phyloP scores from a whole-genome alignment of 2,888 invertebrate genomes.

The Venustoraphidia nigricollis region DNA sequence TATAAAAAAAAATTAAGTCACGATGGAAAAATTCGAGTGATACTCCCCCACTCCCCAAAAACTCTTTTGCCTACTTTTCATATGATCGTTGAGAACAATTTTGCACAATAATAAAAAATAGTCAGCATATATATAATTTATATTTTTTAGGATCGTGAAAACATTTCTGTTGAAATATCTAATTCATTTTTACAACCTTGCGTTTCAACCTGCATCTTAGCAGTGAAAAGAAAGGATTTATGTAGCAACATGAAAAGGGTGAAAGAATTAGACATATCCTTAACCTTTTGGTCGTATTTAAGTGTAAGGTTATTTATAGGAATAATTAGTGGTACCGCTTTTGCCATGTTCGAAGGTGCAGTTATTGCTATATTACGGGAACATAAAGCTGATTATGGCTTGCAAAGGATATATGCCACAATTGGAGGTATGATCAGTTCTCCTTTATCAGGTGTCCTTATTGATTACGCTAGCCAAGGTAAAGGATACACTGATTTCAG shows the following conservation, averaged over 20 bases:
- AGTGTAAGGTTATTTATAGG: conserved; percentile 44
- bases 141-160: no score
- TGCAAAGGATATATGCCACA: conserved; percentile 60
- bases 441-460: conserved; percentile 55
- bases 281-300: conserved; percentile 61
- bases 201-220: conserved; percentile 10
- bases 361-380: conserved; percentile 60
- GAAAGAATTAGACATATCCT: conserved; percentile 42
- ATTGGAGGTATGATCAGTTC: conserved; percentile 69
- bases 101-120: no score
- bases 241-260: conserved; percentile 43
- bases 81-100: no score
- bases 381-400: conserved; percentile 61
- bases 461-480: conserved; percentile 55
- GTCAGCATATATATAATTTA: no score
- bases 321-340: conserved; percentile 57
- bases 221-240: conserved; percentile 35
- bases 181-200: no score
- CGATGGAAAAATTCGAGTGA: no score
- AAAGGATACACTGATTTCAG: conserved; percentile 59
- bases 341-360: conserved; percentile 69
- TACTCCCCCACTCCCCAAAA: no score
- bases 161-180: no score
- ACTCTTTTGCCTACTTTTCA: no score
- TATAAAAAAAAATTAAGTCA: no score